Evolutionary conservation across 2,888 invertebrate species (phyloP), one percentile per base, ranked within the genome.

Genomic region (Hetaerina titia): DNA sequence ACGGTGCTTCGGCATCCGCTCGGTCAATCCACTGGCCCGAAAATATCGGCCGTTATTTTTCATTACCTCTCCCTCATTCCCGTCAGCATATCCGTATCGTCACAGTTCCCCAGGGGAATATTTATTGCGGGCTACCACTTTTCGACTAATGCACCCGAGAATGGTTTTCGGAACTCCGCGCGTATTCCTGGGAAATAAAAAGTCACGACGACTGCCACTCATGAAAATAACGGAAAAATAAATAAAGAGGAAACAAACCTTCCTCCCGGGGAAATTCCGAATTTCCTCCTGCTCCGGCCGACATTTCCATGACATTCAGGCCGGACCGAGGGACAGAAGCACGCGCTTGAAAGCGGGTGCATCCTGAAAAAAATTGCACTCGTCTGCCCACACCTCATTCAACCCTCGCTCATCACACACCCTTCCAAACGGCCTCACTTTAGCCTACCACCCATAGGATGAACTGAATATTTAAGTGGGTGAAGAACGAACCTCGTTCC

Each of bases 11-110:
- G 22, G 69, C 8, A 19, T 22, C 69, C n/a, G 69, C 69, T 31
- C 31, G 25, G 81, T 31, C 25, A 25, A 25, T 63, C 90, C 31
- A 45, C 19, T 69, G 45, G 69, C 64, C 64, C 64, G 74, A 74
- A 69, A 57, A 74, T 69, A 74, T 74, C 90, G 90, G 90, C 31
- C 90, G 64, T 90, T 90, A 90, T 90, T 64, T 90, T 90, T 90
- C 64, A 90, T 90, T 90, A 64, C 45, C 63, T 69, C 22, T 90
- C 25, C 64, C 64, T 45, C 64, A 31, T 45, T 60, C 90, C 64
- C 63, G 31, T 45, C 45, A 31, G 64, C 90, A 64, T 25, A 64
- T 90, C 90, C 90, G 64, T 69, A 64, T 64, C 64, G 56, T 17
- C 64, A 45, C 74, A 45, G 74, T 74, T 74, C n/a, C 45, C 69